These are phyloP conservation scores for Sphecodes monilicornis DNA, from an alignment of 2,888 invertebrate genomes.

Conservation along the genomic window DNA sequence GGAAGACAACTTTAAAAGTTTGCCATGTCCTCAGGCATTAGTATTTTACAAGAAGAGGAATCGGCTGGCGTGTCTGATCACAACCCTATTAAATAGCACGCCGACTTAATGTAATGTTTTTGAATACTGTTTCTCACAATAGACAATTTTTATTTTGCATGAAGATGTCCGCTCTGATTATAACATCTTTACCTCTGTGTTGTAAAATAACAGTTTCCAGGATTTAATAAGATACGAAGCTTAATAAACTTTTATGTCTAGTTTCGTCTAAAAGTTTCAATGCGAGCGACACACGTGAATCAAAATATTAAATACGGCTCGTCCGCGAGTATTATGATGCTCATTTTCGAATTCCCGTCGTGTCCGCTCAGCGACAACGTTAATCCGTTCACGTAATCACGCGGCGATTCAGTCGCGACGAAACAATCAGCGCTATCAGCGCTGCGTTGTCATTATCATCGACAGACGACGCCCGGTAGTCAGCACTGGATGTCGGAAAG, in stretches of 20 bases:
- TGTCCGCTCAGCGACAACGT: slow-evolving; percentile 37
- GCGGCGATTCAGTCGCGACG: slow-evolving; percentile 40
- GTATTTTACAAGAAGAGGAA: no score
- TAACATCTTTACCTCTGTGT: no score
- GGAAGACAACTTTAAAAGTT: no score
- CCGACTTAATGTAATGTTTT: no score
- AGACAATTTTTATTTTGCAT: no score
- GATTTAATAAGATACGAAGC: not conserved
- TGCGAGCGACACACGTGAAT: not conserved
- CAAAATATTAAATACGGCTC: not conserved
- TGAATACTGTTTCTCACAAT: no score
- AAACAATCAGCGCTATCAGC: slow-evolving; percentile 55
- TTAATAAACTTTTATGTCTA: no score
- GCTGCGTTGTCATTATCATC: slow-evolving; percentile 61
- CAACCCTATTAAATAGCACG: no score
- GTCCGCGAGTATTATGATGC: not conserved
- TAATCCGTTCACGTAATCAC: slow-evolving; percentile 49
- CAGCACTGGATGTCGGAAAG: not conserved
- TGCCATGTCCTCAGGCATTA: no score
- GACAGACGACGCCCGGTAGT: slow-evolving; percentile 15
- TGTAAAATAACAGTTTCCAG: no score
- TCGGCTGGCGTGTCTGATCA: no score
- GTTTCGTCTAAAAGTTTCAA: not conserved
- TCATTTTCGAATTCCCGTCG: not conserved
- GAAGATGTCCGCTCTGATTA: no score